Evolutionary conservation across 2,888 invertebrate genomes (phyloP).

Genomic region (Drosophila subsilvestris): DNA sequence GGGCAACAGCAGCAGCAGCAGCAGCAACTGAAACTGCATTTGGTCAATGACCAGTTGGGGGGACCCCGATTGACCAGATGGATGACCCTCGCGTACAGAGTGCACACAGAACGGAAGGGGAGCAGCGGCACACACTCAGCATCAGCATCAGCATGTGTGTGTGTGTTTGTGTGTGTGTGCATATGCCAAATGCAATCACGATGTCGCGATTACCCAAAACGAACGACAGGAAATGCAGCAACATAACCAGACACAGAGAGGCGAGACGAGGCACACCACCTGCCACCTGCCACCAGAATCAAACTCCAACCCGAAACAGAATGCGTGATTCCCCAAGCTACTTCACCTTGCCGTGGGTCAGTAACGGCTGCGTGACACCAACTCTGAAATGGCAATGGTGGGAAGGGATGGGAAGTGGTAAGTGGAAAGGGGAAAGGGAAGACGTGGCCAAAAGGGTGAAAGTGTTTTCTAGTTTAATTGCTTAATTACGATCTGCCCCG

Average conservation of each 20-base stretch:
- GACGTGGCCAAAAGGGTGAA: constrained; percentile 59
- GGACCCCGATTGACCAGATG: constrained; percentile 37
- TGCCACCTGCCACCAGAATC: neutral
- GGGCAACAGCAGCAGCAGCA: constrained; percentile 15
- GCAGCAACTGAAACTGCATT: constrained; percentile 43
- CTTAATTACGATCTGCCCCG: constrained; percentile 62
- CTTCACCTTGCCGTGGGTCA: constrained; percentile 69
- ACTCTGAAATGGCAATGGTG: neutral
- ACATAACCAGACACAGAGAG: constrained; percentile 28
- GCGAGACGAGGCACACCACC: constrained; percentile 8
- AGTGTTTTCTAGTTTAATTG: constrained; percentile 68
- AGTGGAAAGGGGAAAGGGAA: too few relatives aligned
- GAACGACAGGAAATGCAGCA: constrained; percentile 68
- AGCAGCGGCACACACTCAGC: neutral
- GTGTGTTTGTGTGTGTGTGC: constrained; percentile 18
- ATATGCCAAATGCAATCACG: constrained; percentile 46
- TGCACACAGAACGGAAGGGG: neutral
- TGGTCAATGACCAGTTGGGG: constrained; percentile 35
- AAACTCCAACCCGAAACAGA: neutral
- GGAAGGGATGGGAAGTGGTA: too few relatives aligned
- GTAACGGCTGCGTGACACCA: constrained; percentile 34
- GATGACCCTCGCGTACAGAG: neutral
- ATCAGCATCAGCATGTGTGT: constrained; percentile 1
- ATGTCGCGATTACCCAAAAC: constrained; percentile 46
- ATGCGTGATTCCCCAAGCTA: constrained; percentile 24